Evolutionary conservation across 2,888 invertebrate genomes (phyloP), one percentile per base, ranked within the genome.

Genomic region (Toxonevra muliebris): DNA sequence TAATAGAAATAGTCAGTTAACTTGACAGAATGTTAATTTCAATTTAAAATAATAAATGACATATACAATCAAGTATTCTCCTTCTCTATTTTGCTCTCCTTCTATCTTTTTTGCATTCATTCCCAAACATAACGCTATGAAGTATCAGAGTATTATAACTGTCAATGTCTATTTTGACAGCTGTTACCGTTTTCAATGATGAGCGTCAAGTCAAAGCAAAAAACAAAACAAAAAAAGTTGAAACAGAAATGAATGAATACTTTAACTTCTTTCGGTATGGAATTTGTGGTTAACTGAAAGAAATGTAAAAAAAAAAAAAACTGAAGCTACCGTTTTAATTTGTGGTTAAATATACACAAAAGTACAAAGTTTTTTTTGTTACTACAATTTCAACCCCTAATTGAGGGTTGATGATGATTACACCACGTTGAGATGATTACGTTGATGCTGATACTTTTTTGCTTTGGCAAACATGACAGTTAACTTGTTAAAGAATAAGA

Each of bases 401-500:
- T 54, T 66, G 61, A 40, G 59, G 50, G 53, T 54, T 12, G 43
- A 20, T 43, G 17, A 15, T n/a, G 7, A 41, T 13, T n/a, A 15
- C 15, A 42, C 41, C 48, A 15, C 30, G 30, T 30, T 30, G 30
- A 30, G 30, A 2, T 30, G 30, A 30, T 30, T n/a, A 7, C 30
- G 30, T 30, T 30, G 30, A 30, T 30, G 7, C 30, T 30, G 30
- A 30, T 30, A 7, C 30, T 30, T 7, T 7, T 30, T 7, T 30
- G 30, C 30, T 30, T 4, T 30, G 30, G 48, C 61, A 50, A 40
- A 54, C 17, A 58, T 61, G 61, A 63, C 76, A 76, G 79, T 74
- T 72, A 78, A 79, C 72, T 77, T 76, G 78, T 76, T 72, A 78
- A 79, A 11, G n/a, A 12, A 15, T 10, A 58, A 41, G 9, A 8